A percentile compares a stretch with the other conserved stretches of the same genome.
Evolutionary conservation across 2,888 invertebrate genomes (phyloP).

Genomic region (Zygothrica quintamaculata): DNA sequence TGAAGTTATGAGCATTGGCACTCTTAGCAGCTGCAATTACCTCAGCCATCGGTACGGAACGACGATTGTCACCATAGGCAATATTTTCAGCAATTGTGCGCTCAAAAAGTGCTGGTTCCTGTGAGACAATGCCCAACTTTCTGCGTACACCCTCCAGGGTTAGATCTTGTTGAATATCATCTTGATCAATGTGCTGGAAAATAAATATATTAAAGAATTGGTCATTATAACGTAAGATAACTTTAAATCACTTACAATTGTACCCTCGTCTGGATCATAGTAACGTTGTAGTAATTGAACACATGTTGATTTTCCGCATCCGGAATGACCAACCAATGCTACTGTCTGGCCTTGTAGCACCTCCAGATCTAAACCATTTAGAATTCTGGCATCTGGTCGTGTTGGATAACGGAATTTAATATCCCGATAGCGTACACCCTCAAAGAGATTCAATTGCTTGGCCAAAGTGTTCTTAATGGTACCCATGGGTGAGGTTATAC

Average conservation of each 20-base stretch:
- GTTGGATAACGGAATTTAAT: constrained; percentile 93
- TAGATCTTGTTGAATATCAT: constrained; percentile 87
- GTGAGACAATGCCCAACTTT: constrained; percentile 92
- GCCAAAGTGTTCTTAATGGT: constrained; percentile 77
- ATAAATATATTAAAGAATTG: no score
- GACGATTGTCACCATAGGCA: constrained; percentile 92
- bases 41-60: constrained; percentile 88
- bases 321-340: constrained; percentile 90
- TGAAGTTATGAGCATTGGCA: constrained; percentile 92
- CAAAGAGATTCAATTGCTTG: constrained; percentile 81
- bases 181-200: constrained; percentile 84
- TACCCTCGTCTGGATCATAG: constrained; percentile 90
- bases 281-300: constrained; percentile 91
- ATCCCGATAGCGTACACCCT: constrained; percentile 86
- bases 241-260: constrained; percentile 85
- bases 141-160: constrained; percentile 88
- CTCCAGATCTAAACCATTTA: constrained; percentile 89
- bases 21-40: constrained; percentile 90
- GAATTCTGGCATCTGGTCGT: constrained; percentile 89
- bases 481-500: constrained; percentile 85
- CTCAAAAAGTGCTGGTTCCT: constrained; percentile 94
- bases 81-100: constrained; percentile 93
- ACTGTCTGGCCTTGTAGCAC: constrained; percentile 90
- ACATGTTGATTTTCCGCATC: constrained; percentile 93
- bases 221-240: no score